phyloP scores from a whole-genome alignment of 2,888 invertebrate species.

The Spisula solida region DNA sequence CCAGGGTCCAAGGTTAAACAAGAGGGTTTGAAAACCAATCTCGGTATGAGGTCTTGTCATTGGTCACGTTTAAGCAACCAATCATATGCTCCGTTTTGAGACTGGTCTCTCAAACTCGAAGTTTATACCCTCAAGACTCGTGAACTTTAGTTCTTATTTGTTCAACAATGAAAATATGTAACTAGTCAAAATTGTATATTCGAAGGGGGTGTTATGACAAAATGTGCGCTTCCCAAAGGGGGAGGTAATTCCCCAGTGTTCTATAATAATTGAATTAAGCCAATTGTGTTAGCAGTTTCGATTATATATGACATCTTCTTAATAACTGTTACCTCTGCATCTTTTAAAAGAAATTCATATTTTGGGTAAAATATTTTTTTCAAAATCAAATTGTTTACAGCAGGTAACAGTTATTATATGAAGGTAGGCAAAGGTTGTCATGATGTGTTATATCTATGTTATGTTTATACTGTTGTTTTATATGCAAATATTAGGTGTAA shows the following conservation, averaged over 20 bases:
- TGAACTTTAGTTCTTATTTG: constrained; percentile 4
- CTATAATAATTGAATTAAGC: constrained; percentile 6
- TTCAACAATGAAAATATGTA: background rate
- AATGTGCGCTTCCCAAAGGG: constrained; percentile 15
- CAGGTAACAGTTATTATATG: constrained; percentile 20
- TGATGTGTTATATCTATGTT: constrained; percentile 25
- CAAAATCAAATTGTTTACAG: background rate
- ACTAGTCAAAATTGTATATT: constrained; percentile 36
- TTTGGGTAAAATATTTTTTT: background rate
- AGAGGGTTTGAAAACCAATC: no score
- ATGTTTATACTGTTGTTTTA: constrained; percentile 22
- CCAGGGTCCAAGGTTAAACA: background rate
- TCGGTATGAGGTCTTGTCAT: no score
- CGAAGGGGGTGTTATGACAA: constrained; percentile 1
- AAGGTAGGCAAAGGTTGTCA: constrained; percentile 23
- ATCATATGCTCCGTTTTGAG: no score
- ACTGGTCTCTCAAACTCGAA: no score
- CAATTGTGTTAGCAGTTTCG: constrained; percentile 7
- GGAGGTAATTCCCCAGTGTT: background rate
- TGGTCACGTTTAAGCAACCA: no score
- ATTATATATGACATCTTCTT: background rate
- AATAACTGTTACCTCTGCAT: constrained; percentile 7
- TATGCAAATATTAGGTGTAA: constrained; percentile 50
- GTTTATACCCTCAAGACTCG: no score
- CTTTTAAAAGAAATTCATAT: background rate